These are phyloP conservation scores for Hypanus sabinus DNA, from an alignment of 2,113 vertebrate species.

Conservation along the genomic window DNA sequence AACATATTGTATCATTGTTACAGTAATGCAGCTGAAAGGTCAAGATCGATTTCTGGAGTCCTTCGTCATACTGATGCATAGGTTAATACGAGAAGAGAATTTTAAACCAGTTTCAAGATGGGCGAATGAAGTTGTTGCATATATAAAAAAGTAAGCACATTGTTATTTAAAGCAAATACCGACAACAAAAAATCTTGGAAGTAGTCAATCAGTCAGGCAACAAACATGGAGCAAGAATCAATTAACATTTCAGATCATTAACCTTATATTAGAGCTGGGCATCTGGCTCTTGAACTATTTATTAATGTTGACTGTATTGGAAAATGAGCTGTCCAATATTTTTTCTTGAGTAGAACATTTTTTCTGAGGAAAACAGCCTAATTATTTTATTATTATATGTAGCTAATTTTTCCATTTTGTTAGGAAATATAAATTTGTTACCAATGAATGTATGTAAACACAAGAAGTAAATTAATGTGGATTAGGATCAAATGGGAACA, in stretches of 20 bases:
- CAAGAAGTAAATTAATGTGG: background rate
- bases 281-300: too few relatives aligned
- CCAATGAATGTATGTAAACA: background rate
- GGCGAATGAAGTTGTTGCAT: conserved; percentile 52
- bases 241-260: too few relatives aligned
- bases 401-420: background rate
- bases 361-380: too few relatives aligned
- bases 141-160: conserved; percentile 64
- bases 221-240: too few relatives aligned
- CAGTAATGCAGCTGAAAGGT: conserved; percentile 76
- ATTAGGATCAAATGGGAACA: background rate
- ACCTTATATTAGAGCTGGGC: too few relatives aligned
- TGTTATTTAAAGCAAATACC: too few relatives aligned
- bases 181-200: too few relatives aligned
- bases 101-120: conserved; percentile 61
- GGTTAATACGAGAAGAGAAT: conserved; percentile 68
- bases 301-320: background rate
- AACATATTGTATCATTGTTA: conserved; percentile 33
- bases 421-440: background rate
- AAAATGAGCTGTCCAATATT: background rate
- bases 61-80: conserved; percentile 68
- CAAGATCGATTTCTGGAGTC: conserved; percentile 72
- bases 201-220: too few relatives aligned
- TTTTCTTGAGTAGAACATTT: background rate
- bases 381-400: background rate